phyloP scores from a whole-genome alignment of 2,888 invertebrate species.

The Acrocyrtus sp. region DNA sequence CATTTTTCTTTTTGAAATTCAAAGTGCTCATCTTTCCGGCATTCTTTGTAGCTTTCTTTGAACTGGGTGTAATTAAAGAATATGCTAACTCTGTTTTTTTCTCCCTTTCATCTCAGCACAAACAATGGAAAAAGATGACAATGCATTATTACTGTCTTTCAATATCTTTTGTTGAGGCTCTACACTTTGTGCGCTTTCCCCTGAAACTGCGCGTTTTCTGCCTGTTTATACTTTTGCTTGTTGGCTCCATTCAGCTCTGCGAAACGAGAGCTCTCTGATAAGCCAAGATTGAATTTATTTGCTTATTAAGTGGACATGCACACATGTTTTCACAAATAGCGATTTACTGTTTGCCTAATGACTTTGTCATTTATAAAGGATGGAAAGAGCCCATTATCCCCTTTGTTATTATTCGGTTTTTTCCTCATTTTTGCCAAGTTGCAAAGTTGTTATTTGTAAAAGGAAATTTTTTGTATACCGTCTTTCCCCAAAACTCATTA shows the following conservation, averaged over 20 bases:
- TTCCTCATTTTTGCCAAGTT: no score
- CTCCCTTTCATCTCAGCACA: no score
- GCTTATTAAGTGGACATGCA: no score
- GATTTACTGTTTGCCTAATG: neutral
- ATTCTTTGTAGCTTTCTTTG: neutral
- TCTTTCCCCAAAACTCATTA: neutral
- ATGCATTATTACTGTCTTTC: neutral
- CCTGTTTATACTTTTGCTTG: neutral
- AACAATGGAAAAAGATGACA: neutral
- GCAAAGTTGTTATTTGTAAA: no score
- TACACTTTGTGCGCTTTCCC: no score
- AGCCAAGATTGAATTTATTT: no score
- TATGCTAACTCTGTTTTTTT: neutral
- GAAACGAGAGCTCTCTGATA: neutral
- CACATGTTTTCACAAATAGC: neutral
- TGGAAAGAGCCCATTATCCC: no score
- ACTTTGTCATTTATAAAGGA: neutral
- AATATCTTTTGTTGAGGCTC: neutral
- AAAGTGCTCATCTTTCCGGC: constrained; percentile 28
- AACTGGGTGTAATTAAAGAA: neutral
- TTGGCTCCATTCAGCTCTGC: neutral
- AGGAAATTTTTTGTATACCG: no score
- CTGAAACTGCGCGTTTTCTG: neutral
- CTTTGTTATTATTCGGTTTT: no score
- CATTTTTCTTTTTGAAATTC: no score